phyloP scores from a whole-genome alignment of 2,888 invertebrate genomes.

The Ypsolopha scabrella region DNA sequence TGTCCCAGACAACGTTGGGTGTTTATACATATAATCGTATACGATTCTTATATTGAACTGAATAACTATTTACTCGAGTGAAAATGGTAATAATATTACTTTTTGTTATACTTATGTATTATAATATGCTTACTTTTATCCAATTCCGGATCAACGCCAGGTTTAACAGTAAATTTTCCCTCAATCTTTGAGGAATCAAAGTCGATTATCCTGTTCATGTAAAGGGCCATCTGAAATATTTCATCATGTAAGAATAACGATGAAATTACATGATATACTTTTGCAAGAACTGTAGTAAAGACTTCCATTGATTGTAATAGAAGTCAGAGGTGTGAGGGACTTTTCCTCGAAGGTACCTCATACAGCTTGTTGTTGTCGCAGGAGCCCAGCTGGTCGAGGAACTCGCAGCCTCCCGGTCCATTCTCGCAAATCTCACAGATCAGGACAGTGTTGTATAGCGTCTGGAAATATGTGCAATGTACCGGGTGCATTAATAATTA shows the following conservation, averaged over 20 bases:
- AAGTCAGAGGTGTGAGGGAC: too few relatives aligned
- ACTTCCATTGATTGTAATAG: too few relatives aligned
- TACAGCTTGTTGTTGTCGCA: constrained; percentile 64
- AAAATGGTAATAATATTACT: too few relatives aligned
- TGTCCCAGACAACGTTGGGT: too few relatives aligned
- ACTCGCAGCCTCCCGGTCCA: constrained; percentile 48
- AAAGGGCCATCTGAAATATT: constrained; percentile 66
- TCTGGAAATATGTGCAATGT: constrained; percentile 56
- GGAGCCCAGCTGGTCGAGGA: constrained; percentile 62
- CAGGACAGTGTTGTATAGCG: constrained; percentile 75
- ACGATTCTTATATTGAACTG: too few relatives aligned
- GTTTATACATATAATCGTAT: too few relatives aligned
- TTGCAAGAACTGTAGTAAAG: too few relatives aligned
- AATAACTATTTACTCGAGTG: too few relatives aligned
- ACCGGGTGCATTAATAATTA: too few relatives aligned
- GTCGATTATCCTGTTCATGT: constrained; percentile 80
- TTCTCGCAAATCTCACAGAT: constrained; percentile 75
- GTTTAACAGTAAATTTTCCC: constrained; percentile 79
- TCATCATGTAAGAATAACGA: too few relatives aligned
- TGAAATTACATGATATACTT: too few relatives aligned
- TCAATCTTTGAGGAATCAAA: constrained; percentile 72
- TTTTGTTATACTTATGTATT: too few relatives aligned
- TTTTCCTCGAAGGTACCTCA: constrained; percentile 30
- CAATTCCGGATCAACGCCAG: constrained; percentile 79
- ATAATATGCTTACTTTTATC: constrained; percentile 73